A percentile compares a stretch with the other conserved stretches of the same genome.
phyloP scores from a whole-genome alignment of 1,140 invertebrate species.

The Nasonia longicornis region DNA sequence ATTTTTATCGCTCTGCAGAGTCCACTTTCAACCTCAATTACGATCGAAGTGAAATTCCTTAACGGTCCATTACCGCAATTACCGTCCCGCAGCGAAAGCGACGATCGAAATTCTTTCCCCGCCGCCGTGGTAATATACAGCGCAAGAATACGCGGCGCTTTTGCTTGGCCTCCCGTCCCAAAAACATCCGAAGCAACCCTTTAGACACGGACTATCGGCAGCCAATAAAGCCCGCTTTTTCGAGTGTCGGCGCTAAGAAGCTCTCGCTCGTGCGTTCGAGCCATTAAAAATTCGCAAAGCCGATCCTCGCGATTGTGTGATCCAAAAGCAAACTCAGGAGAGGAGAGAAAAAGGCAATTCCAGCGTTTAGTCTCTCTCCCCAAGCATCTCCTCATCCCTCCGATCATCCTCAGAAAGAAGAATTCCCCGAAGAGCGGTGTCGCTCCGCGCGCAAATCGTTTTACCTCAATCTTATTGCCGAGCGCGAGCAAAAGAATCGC shows the following conservation, averaged over 20 bases:
- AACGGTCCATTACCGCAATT: conserved; percentile 36
- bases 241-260: background rate
- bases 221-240: background rate
- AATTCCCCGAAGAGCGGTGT: conserved; percentile 56
- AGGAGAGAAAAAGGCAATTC: background rate
- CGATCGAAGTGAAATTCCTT: conserved; percentile 25
- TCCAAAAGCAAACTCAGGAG: background rate
- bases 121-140: background rate
- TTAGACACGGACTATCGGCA: background rate
- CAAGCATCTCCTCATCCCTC: background rate
- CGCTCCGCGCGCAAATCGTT: conserved; percentile 60
- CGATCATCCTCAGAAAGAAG: conserved; percentile 25
- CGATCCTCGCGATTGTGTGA: background rate
- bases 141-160: no score
- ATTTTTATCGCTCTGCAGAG: conserved; percentile 19
- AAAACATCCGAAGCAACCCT: conserved; percentile 5
- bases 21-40: conserved; percentile 27
- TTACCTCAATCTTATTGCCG: conserved; percentile 61
- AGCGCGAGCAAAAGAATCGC: background rate
- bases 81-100: conserved; percentile 7
- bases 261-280: background rate
- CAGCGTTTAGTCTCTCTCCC: conserved; percentile 43
- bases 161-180: background rate
- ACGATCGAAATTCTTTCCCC: conserved; percentile 23
- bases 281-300: background rate